Conservation (phyloP, 2,113 vertebrate genomes). For the Pelvicachromis taeniatus region DNA sequence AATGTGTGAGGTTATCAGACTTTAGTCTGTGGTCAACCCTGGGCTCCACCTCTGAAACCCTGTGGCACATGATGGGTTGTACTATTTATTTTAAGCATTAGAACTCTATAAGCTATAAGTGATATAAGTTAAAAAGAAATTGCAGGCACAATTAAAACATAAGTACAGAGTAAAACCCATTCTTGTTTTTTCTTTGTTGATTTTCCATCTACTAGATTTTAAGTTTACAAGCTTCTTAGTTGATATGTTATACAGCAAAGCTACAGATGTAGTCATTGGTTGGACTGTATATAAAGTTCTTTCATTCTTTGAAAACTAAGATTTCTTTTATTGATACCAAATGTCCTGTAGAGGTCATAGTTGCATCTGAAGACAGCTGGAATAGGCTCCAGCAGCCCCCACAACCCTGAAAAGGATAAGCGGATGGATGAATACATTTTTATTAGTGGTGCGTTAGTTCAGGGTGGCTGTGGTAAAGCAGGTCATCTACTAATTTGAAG, state of each 20-base stretch:
- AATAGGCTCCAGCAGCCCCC: too few relatives aligned
- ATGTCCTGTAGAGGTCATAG: neutral
- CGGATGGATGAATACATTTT: neutral
- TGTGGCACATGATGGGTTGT: neutral
- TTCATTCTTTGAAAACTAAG: neutral
- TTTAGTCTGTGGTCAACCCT: neutral
- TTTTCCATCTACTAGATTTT: neutral
- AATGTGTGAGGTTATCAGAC: neutral
- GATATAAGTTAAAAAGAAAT: neutral
- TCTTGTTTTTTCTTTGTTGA: neutral
- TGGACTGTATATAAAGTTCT: neutral
- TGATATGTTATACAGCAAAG: neutral
- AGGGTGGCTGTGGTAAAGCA: neutral
- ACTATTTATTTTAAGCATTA: neutral
- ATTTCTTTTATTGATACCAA: fast-evolving
- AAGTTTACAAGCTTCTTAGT: neutral
- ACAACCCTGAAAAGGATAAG: too few relatives aligned
- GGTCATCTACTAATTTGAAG: neutral
- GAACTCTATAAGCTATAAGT: neutral
- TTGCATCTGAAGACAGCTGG: neutral
- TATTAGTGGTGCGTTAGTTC: neutral
- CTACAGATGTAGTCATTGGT: neutral
- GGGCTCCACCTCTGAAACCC: neutral
- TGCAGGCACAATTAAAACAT: neutral
- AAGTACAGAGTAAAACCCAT: neutral